These are phyloP conservation scores for Phalacrocorax aristotelis DNA, from an alignment of 2,113 vertebrate genomes.

Conservation along the genomic window DNA sequence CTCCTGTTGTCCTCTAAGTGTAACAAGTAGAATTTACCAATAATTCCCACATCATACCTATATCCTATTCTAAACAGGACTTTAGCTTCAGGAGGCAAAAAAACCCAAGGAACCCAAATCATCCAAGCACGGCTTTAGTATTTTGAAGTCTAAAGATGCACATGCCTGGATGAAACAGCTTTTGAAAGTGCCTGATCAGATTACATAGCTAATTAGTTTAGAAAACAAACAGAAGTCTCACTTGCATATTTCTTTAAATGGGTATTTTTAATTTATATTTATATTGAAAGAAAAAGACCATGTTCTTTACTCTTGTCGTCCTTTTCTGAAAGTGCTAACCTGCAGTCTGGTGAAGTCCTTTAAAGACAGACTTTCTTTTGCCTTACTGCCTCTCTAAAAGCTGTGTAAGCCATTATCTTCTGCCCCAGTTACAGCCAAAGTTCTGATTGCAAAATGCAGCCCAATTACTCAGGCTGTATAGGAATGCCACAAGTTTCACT, in stretches of 20 bases:
- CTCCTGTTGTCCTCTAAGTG: not conserved
- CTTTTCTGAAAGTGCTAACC: not conserved
- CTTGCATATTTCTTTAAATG: not conserved
- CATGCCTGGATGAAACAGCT: not conserved
- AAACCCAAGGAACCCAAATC: not conserved
- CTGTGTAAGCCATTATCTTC: not conserved
- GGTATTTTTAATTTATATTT: not conserved
- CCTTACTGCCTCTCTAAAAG: not conserved
- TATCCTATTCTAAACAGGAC: not conserved
- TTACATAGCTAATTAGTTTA: not conserved
- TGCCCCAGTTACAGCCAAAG: not conserved
- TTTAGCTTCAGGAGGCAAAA: not conserved
- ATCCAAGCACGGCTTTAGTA: not conserved
- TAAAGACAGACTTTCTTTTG: not conserved
- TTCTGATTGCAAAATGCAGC: not conserved
- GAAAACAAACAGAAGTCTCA: not conserved
- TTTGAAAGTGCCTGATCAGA: not conserved
- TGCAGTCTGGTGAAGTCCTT: not conserved
- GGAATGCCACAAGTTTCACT: not conserved
- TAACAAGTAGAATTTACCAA: not conserved
- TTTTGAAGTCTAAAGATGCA: not conserved
- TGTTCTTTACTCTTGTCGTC: not conserved
- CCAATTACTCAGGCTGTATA: not conserved
- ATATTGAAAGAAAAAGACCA: not conserved
- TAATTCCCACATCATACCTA: not conserved